Evolutionary conservation across 2,888 invertebrate genomes (phyloP), one percentile per base, ranked within the genome.

Genomic region (Sphinx pinastri): DNA sequence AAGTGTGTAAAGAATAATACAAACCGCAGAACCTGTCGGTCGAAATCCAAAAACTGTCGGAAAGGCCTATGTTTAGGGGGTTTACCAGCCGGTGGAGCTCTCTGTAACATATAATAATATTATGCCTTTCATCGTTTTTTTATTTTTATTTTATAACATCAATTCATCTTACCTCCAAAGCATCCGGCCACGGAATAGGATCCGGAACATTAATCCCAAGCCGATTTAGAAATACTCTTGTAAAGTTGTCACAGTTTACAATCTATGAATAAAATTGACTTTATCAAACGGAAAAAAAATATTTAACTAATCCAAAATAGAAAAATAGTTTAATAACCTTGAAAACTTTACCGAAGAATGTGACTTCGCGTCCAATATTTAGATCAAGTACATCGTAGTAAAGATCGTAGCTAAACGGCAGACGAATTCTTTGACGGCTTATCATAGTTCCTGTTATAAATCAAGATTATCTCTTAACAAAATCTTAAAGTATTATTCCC

Each of bases 311-410:
- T 31, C 0, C 19, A 0, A 68, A 19, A 55, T 38, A 38, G 2
- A 45, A 8, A 57, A 58, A 57, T 47, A 38, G 57, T 7, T 19
- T 57, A 51, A 67, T 72, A 82, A 92, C 94, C 89, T 91, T 91
- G 72, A 95, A 98, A 11, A 96, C 95, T 84, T 97, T 96, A 13
- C 98, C 98, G 81, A 96, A 98, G 74, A 99, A 95, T 70, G 96
- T 95, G 13, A 98, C 95, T 82, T 97, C 97, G 69, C 95, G 95
- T 54, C 98, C 97, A 71, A 99, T 95, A 84, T 99, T 99, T 55
- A 99, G 95, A 88, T 99, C 98, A 19, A 98, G 95, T 16, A 98
- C 95, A 71, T 98, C 97, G 85, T 97, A 97, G 83, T 96, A 98
- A 71, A 96, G 95, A 74, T 96, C 95, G 77, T 96, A 96, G 82